Conservation (phyloP, 2,888 invertebrate genomes). For the Cryptocephalus moraei region DNA sequence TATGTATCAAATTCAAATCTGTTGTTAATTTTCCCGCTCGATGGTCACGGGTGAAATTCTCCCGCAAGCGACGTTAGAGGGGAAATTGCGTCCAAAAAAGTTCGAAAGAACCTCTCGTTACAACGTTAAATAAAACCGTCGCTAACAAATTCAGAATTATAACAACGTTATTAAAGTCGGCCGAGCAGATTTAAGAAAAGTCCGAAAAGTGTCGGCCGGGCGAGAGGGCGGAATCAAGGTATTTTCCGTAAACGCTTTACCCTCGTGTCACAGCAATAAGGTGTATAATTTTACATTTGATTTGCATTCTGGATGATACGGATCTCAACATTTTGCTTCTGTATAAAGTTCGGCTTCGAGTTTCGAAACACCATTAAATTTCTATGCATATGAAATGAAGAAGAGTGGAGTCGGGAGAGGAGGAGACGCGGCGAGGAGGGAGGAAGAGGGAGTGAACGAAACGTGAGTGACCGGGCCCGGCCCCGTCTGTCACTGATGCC, state of each 20-base stretch:
- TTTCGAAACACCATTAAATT: slow-evolving; percentile 38
- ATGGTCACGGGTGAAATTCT: too few relatives aligned
- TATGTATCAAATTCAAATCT: too few relatives aligned
- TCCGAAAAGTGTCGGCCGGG: too few relatives aligned
- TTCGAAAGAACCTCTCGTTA: too few relatives aligned
- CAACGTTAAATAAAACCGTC: too few relatives aligned
- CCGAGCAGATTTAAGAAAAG: too few relatives aligned
- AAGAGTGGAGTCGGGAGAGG: slow-evolving; percentile 16
- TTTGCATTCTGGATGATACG: slow-evolving; percentile 39
- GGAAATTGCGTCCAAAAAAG: too few relatives aligned
- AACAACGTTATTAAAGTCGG: too few relatives aligned
- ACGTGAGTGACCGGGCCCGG: slow-evolving; percentile 11
- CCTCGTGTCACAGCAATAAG: slow-evolving; percentile 30
- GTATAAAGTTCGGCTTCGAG: slow-evolving; percentile 32
- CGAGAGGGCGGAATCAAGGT: too few relatives aligned
- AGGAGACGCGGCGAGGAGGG: neutral
- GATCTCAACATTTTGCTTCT: slow-evolving; percentile 37
- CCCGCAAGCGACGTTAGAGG: too few relatives aligned
- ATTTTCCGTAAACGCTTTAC: slow-evolving; percentile 1
- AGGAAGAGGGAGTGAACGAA: slow-evolving; percentile 1
- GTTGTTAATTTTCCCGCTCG: too few relatives aligned
- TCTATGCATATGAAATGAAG: slow-evolving; percentile 40
- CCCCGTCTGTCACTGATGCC: slow-evolving; percentile 9
- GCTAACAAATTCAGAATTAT: too few relatives aligned
- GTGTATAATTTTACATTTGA: slow-evolving; percentile 40